Conservation (phyloP, 2,888 invertebrate species). For the Diogma glabrata region DNA sequence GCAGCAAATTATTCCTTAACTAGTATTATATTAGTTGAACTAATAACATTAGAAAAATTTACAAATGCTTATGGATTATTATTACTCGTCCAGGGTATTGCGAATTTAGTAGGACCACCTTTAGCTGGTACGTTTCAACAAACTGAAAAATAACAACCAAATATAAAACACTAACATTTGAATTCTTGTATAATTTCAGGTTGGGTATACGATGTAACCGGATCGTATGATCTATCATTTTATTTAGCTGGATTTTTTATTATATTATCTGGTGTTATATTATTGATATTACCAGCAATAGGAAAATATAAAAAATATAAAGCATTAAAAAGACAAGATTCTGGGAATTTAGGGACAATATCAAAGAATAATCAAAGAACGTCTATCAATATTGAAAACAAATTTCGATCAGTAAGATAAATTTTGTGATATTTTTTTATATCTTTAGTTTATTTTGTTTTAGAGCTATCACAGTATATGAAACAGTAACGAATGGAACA, state of each 20-base stretch:
- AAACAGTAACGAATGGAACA: too few relatives aligned
- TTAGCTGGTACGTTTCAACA: conserved; percentile 61
- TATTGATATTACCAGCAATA: conserved; percentile 20
- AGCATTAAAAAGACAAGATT: conserved; percentile 24
- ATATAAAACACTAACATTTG: too few relatives aligned
- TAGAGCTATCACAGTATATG: too few relatives aligned
- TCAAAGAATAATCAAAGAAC: too few relatives aligned
- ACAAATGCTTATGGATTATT: conserved; percentile 84
- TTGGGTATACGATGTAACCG: conserved; percentile 68
- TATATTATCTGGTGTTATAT: conserved; percentile 19
- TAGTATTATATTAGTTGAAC: conserved; percentile 78
- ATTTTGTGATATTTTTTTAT: too few relatives aligned
- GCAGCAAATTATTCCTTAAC: conserved; percentile 88
- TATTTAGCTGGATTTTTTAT: conserved; percentile 73
- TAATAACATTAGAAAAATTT: conserved; percentile 81
- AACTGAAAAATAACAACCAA: too few relatives aligned
- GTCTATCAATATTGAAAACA: too few relatives aligned
- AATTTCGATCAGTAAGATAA: too few relatives aligned
- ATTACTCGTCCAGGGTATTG: conserved; percentile 78
- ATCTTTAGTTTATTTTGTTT: too few relatives aligned
- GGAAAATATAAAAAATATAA: conserved; percentile 21
- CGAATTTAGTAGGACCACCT: conserved; percentile 82
- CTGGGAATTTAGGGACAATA: too few relatives aligned
- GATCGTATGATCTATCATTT: conserved; percentile 66
- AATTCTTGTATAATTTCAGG: conserved; percentile 54